Conservation (phyloP, 1,140 invertebrate genomes). For the Brachionus plicatilis region DNA sequence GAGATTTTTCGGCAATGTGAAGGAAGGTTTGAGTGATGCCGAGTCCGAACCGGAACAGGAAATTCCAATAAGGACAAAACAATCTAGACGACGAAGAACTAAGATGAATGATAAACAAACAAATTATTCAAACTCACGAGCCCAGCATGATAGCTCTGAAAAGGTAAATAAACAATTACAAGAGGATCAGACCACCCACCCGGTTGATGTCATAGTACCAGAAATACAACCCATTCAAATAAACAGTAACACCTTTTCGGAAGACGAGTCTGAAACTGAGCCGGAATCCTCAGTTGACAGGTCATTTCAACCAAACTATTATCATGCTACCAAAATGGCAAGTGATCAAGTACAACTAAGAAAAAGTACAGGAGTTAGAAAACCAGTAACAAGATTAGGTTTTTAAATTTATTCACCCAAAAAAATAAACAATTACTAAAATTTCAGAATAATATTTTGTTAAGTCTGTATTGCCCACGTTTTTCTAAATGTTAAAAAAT, state of each 20-base stretch:
- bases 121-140: not conserved
- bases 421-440: not conserved
- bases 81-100: not conserved
- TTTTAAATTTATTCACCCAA: not conserved
- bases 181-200: not conserved
- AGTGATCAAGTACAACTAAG: not conserved
- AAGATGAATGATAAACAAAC: not conserved
- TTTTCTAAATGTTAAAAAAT: no score
- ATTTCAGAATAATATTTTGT: no score
- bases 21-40: not conserved
- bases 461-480: no score
- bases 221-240: not conserved
- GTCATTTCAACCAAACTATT: not conserved
- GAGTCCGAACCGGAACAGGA: not conserved
- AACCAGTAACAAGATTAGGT: not conserved
- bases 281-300: not conserved
- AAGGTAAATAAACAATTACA: not conserved
- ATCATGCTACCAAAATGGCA: not conserved
- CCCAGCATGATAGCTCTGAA: not conserved
- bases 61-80: not conserved
- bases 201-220: not conserved
- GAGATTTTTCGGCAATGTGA: not conserved
- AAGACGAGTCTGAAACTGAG: not conserved
- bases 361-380: not conserved
- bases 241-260: not conserved